Conservation (phyloP, 2,888 invertebrate genomes). For the Nomada hirtipes region DNA sequence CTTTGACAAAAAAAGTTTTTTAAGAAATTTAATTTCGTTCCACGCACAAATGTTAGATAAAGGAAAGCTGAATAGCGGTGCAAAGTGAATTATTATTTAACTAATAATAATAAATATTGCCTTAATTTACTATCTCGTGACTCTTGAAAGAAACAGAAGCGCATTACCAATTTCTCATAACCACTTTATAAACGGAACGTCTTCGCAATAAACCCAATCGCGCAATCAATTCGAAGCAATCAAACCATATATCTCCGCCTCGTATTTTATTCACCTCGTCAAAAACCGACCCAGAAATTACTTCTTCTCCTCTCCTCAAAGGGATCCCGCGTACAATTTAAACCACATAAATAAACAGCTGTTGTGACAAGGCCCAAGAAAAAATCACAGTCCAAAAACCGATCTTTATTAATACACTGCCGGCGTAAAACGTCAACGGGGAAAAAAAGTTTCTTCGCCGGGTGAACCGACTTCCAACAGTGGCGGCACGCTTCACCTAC, state of each 20-base stretch:
- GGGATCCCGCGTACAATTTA: conserved; percentile 3
- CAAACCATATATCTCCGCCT: not conserved
- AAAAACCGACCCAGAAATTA: not conserved
- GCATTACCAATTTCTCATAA: not conserved
- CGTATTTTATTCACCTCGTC: not conserved
- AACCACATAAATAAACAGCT: conserved; percentile 13
- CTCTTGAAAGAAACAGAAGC: too few relatives aligned
- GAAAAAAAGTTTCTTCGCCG: not conserved
- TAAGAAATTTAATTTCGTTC: not conserved
- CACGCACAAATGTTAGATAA: too few relatives aligned
- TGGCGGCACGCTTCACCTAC: conserved; percentile 23
- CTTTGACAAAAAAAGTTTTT: not conserved
- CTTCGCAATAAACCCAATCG: not conserved
- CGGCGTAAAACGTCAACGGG: not conserved
- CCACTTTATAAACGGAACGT: too few relatives aligned
- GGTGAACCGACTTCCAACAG: not conserved
- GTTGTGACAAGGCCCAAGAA: not conserved
- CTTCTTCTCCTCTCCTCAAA: not conserved
- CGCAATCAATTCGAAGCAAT: not conserved
- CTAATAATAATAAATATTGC: too few relatives aligned
- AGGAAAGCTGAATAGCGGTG: too few relatives aligned
- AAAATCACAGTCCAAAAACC: not conserved
- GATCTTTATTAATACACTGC: conserved; percentile 12
- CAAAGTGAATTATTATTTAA: too few relatives aligned
- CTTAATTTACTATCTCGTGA: too few relatives aligned